Evolutionary conservation across 2,888 invertebrate species (phyloP), one percentile per base, ranked within the genome.

Genomic region (Lampropteryx suffumata): DNA sequence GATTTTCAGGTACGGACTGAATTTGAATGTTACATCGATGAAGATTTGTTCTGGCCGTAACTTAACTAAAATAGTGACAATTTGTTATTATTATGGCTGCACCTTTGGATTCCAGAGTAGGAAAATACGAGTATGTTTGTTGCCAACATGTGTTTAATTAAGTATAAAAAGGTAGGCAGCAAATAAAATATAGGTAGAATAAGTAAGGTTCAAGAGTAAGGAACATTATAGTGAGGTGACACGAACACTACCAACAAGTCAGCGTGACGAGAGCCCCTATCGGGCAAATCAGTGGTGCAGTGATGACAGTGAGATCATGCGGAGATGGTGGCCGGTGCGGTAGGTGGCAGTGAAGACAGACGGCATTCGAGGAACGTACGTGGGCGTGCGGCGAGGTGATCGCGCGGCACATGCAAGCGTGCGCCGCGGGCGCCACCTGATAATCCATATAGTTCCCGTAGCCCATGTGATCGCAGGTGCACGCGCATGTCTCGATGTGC

Each of bases 391-490:
- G 89, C 68, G 88, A 88, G 71, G 87, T 87, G 82, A 89, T 83
- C 67, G 89, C 89, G 76, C 89, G 88, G 77, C 89, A 89, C 65
- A 88, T 76, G 74, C 89, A 89, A 75, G 85, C 86, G 76, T 88
- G 87, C 65, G 84, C 85, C 62, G 80, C 82, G 71, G 88, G 84
- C 69, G 86, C 82, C 85, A 95, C 95, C 94, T 96, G 96, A 90
- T 96, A 96, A 91, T 96, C 96, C 94, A 96, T 94, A 84, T 94
- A 96, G 91, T 97, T 97, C 72, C 97, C 97, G 91, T 96, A 96
- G 80, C 97, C 97, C 95, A 97, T 95, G 92, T 97, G 97, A 92
- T 96, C 96, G 92, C 97, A 97, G 73, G 96, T 94, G 91, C 97
- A 97, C 69, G 95, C 94, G 91, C 97, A 97, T 82, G 94, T 94